phyloP scores from a whole-genome alignment of 2,797 vertebrate species.

The Pseudochromis fuscus region DNA sequence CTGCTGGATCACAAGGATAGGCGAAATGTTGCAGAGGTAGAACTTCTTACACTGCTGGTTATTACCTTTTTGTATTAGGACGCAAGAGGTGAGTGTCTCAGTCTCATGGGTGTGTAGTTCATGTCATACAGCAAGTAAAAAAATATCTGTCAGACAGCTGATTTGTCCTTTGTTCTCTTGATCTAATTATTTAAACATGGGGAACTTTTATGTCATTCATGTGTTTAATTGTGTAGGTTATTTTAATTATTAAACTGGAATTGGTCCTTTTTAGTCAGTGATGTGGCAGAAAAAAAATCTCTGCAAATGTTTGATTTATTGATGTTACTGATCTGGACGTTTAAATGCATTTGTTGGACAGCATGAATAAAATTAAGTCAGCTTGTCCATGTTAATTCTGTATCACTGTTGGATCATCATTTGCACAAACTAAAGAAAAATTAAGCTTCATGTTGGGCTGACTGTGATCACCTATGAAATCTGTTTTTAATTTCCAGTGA shows the following conservation, averaged over 20 bases:
- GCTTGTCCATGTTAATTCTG: background rate
- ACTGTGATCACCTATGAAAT: background rate
- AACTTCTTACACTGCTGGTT: conserved; percentile 39
- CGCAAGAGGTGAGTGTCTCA: conserved; percentile 68
- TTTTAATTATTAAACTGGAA: background rate
- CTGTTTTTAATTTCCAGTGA: conserved; percentile 44
- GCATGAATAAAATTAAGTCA: background rate
- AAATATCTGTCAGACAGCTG: background rate
- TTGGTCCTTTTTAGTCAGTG: background rate
- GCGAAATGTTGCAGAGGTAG: conserved; percentile 64
- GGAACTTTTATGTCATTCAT: background rate
- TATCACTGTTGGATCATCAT: background rate
- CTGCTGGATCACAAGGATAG: conserved; percentile 51
- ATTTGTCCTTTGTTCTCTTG: accelerated
- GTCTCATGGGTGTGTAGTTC: background rate
- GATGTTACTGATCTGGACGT: background rate
- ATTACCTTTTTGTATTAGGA: conserved; percentile 40
- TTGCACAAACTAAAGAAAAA: background rate
- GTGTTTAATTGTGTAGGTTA: background rate
- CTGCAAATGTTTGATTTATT: background rate
- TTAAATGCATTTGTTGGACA: too few species aligned
- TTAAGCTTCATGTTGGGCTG: background rate
- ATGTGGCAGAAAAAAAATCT: background rate
- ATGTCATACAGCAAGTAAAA: background rate
- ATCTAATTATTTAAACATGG: background rate